These are phyloP conservation scores for Arizona elegans DNA, from an alignment of 2,113 vertebrate species.

Conservation along the genomic window DNA sequence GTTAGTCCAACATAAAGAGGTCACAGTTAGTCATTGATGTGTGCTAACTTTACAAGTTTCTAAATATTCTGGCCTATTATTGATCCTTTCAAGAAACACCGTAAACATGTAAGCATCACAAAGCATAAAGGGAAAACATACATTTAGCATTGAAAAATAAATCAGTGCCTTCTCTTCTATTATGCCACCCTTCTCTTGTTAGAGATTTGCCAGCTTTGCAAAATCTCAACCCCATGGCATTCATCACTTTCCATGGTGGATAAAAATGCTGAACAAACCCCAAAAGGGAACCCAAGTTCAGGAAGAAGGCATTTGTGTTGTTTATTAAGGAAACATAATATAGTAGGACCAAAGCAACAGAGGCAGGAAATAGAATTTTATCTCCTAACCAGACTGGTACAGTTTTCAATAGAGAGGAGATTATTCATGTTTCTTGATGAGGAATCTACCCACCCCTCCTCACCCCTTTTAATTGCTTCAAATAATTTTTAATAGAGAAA, in stretches of 20 bases:
- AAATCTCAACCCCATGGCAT: constrained; percentile 25
- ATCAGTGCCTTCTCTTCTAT: not conserved
- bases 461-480: constrained; percentile 3
- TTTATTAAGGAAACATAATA: not conserved
- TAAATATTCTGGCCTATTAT: not conserved
- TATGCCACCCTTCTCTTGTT: fast-evolving
- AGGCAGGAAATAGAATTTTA: not conserved
- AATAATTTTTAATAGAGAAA: not conserved
- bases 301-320: constrained; percentile 23
- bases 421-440: constrained; percentile 14
- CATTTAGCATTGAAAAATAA: not conserved
- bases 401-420: not conserved
- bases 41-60: not conserved
- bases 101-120: not conserved
- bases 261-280: constrained; percentile 51
- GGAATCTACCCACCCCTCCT: not conserved
- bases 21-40: not conserved
- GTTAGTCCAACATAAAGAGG: not conserved
- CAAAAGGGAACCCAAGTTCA: constrained; percentile 48
- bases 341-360: not conserved
- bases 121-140: not conserved
- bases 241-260: constrained; percentile 18
- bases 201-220: constrained; percentile 25
- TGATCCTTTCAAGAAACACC: not conserved
- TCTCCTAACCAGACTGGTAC: constrained; percentile 13